Conservation (phyloP, 2,888 invertebrate genomes). For the Cephonodes hylas region DNA sequence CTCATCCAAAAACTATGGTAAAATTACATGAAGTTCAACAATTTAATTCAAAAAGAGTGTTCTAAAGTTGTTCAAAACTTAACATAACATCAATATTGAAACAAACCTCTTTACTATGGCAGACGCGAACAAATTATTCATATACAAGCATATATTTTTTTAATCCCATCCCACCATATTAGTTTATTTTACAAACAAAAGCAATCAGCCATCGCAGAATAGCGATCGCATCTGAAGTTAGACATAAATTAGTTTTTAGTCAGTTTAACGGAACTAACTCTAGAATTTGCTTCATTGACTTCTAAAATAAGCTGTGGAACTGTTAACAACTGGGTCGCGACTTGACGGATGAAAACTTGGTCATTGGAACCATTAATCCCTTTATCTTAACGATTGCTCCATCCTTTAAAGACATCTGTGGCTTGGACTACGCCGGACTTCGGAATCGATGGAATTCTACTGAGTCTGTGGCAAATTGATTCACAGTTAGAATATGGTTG, state of each 20-base stretch:
- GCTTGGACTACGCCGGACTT: slow-evolving; percentile 24
- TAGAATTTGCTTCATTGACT: slow-evolving; percentile 31
- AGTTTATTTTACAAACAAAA: slow-evolving; percentile 18
- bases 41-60: no score
- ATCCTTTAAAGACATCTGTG: slow-evolving; percentile 64
- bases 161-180: background rate
- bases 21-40: no score
- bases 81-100: no score
- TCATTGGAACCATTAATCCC: slow-evolving; percentile 47
- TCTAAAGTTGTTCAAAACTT: no score
- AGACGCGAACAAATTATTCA: no score
- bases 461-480: background rate
- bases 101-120: no score
- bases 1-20: no score
- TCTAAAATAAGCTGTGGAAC: slow-evolving; percentile 35
- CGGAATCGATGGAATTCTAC: background rate
- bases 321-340: slow-evolving; percentile 19
- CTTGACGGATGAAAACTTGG: background rate
- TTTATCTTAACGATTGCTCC: slow-evolving; percentile 60
- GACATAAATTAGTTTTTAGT: slow-evolving; percentile 36
- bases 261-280: slow-evolving; percentile 28
- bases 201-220: slow-evolving; percentile 15
- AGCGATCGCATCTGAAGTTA: slow-evolving; percentile 26
- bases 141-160: no score
- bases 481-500: background rate